Percentiles rank a stretch among this genome's conserved stretches.
phyloP scores from a whole-genome alignment of 2,797 vertebrate species.

The Podarcis siculus region DNA sequence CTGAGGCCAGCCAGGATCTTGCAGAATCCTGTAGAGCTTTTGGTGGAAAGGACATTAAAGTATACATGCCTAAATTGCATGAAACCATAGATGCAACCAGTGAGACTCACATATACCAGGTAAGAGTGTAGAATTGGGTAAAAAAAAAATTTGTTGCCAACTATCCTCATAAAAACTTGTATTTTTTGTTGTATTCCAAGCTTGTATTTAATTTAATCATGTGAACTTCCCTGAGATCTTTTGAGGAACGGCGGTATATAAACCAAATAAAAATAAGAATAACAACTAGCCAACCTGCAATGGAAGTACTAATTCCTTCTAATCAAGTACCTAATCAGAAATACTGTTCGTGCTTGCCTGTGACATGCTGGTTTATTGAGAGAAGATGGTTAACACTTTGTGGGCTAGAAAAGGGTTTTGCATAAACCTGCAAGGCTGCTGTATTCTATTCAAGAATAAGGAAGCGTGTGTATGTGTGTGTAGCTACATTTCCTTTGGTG shows the following conservation, averaged over 20 bases:
- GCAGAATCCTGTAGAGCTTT: constrained; percentile 96
- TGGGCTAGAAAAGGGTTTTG: not conserved
- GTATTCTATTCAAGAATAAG: not conserved
- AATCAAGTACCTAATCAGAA: not conserved
- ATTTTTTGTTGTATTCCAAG: not conserved
- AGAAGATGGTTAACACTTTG: not conserved
- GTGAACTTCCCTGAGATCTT: too few relatives aligned
- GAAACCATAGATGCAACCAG: constrained; percentile 98
- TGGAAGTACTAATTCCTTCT: not conserved
- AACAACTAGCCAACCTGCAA: not conserved
- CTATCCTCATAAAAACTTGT: not conserved
- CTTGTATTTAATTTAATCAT: not conserved
- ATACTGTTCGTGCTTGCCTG: not conserved
- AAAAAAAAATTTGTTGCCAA: not conserved
- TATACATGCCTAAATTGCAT: constrained; percentile 95
- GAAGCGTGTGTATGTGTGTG: too few relatives aligned
- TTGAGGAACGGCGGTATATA: not conserved
- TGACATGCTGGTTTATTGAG: not conserved
- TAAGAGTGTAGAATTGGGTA: constrained; percentile 58
- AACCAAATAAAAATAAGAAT: not conserved
- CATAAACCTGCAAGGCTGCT: not conserved
- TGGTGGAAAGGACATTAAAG: constrained; percentile 97
- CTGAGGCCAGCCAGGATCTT: constrained; percentile 94
- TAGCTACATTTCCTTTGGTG: not conserved
- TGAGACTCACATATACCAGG: constrained; percentile 99